A percentile compares a stretch with the other conserved stretches of the same genome.
These are phyloP conservation scores for Ceratosolen fusciceps DNA, from an alignment of 1,140 invertebrate genomes.

Conservation along the genomic window DNA sequence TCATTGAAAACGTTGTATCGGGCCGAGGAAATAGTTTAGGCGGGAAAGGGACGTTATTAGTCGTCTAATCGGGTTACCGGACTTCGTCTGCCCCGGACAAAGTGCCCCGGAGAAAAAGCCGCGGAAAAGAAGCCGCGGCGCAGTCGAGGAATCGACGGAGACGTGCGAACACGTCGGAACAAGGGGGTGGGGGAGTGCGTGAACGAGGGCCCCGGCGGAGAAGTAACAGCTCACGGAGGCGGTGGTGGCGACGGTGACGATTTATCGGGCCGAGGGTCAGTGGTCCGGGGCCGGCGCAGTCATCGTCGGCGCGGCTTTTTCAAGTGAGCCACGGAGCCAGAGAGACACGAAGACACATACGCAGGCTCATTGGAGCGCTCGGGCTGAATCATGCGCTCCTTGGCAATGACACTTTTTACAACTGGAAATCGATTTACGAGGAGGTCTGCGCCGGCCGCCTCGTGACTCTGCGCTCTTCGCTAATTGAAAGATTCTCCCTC, in stretches of 20 bases:
- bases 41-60: too few species aligned
- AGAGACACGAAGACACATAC: too few species aligned
- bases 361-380: not conserved
- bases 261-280: conserved; percentile 43
- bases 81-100: too few species aligned
- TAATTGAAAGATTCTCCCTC: conserved; percentile 29
- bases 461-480: conserved; percentile 1
- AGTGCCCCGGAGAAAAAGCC: too few species aligned
- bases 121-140: too few species aligned
- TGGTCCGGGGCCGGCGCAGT: conserved; percentile 4
- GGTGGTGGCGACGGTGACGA: conserved; percentile 24
- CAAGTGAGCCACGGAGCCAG: not conserved
- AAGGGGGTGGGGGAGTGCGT: too few species aligned
- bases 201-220: not conserved
- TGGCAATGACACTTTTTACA: conserved; percentile 44
- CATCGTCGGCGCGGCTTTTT: conserved; percentile 6
- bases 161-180: too few species aligned
- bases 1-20: too few species aligned
- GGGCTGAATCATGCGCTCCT: conserved; percentile 32
- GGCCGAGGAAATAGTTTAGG: too few species aligned
- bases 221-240: conserved; percentile 19
- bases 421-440: conserved; percentile 52
- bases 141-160: too few species aligned
- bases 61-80: too few species aligned
- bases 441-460: conserved; percentile 14